Base-by-base conservation (phyloP, 1,140 invertebrate genomes). In the Drosophila tsacasi region DNA sequence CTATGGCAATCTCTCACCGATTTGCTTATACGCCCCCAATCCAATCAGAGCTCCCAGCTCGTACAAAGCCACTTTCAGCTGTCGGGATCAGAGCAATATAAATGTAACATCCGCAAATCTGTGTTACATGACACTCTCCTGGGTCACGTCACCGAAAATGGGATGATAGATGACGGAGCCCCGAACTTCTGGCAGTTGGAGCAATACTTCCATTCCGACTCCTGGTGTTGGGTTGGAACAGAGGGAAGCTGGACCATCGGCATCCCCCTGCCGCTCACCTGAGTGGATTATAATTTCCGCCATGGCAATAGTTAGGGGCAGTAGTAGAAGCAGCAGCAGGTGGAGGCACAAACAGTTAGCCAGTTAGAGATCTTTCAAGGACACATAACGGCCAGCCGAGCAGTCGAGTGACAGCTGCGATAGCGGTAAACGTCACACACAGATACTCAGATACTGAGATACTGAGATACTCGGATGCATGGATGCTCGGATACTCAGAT, bases 401-500 rank as follows among this genome's bases (percentile, higher is more conserved):
- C 57, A 47, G 63, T 44, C 65, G 61, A 75, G 73, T 89, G 77
- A 80, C 83, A 89, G 50, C 83, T 61, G 44, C 69, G 62, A 68
- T 85, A 79, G 75, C 83, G 65, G 83, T 86, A 86, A 86, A 86
- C 44, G 66, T 54, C 66, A 76, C 83, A 79, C 78, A 85, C 82
- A 75, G 49, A 68, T 50, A 72, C 64, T 35, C 64, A 46, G 40
- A 35, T 42, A 27, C 63, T 13, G 35, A 69, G 67, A 55, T 66
- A 79, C 78, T 75, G 59, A 74, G 49, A 67, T 71, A 50, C 66
- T 44, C 35, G 35, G 32, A 37, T 62, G 25, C 62, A 19, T 52
- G 55, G 67, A 55, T 66, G 61, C 39, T 39, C 60, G 25, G 66
- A 47, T 57, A 55, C 66, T 32, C 52, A 46, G 63, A 55, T 68